phyloP scores from a whole-genome alignment of 2,797 vertebrate species.

The Sebastes hubbsi region DNA sequence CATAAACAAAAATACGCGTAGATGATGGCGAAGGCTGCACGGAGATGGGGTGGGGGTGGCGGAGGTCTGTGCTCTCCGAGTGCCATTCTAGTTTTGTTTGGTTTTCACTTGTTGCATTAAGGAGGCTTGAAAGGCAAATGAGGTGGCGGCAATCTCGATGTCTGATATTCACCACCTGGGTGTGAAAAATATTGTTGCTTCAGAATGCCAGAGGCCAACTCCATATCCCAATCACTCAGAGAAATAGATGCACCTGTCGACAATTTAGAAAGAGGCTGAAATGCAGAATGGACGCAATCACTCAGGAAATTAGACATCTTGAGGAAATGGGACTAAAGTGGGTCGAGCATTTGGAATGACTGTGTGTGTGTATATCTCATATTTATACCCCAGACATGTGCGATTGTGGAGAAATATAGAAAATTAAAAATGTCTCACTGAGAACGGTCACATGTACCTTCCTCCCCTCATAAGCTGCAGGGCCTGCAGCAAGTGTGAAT shows the following conservation, averaged over 20 bases:
- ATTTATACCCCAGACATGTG: constrained; percentile 5
- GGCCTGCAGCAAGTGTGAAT: not conserved
- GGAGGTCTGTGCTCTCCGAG: too few relatives aligned
- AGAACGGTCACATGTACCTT: not conserved
- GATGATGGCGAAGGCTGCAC: too few relatives aligned
- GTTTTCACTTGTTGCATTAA: constrained; percentile 27
- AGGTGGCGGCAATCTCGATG: constrained; percentile 25
- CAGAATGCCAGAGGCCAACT: constrained; percentile 36
- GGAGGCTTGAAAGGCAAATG: constrained; percentile 37
- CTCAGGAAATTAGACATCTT: constrained; percentile 50
- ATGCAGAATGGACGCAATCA: constrained; percentile 26
- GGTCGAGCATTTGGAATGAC: not conserved
- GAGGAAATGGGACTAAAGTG: constrained; percentile 24
- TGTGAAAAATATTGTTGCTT: constrained; percentile 42
- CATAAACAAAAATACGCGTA: too few relatives aligned
- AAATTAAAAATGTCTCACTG: too few relatives aligned
- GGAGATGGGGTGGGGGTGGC: too few relatives aligned
- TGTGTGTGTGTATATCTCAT: not conserved
- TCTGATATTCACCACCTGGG: constrained; percentile 37
- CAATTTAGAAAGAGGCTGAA: constrained; percentile 40
- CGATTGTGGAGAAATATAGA: not conserved
- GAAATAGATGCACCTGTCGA: constrained; percentile 54
- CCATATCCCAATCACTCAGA: constrained; percentile 29
- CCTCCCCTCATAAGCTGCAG: not conserved
- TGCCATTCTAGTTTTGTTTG: constrained; percentile 1